Conservation (phyloP, 2,888 invertebrate genomes). For the Conus canariensis region DNA sequence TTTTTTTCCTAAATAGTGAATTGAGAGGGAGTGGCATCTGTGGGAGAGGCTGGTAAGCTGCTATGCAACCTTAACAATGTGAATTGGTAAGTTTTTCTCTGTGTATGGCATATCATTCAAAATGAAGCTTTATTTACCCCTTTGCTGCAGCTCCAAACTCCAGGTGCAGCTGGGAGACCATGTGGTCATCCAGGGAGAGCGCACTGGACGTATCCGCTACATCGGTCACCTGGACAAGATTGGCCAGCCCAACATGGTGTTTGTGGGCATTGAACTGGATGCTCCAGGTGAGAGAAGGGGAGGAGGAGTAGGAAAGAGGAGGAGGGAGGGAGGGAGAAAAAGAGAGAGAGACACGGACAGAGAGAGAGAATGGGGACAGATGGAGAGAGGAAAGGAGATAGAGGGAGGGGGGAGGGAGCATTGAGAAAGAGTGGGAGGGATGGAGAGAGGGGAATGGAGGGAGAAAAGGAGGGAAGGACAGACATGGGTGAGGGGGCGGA, state of each 20-base stretch:
- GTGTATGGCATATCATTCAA: no score
- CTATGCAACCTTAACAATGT: no score
- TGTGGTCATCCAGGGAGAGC: constrained; percentile 69
- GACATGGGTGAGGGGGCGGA: neutral
- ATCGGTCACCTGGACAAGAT: constrained; percentile 74
- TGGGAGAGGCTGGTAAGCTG: no score
- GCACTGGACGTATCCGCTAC: constrained; percentile 72
- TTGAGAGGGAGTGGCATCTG: no score
- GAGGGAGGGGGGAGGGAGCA: neutral
- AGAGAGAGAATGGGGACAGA: neutral
- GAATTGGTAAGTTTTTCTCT: no score
- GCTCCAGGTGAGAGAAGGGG: constrained; percentile 62
- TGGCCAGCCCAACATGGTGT: constrained; percentile 66
- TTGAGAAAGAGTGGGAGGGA: neutral
- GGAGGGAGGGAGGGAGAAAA: neutral
- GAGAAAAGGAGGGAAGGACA: neutral
- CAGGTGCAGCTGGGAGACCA: constrained; percentile 70
- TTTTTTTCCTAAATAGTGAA: no score
- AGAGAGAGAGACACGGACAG: neutral
- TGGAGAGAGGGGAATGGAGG: neutral
- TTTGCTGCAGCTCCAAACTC: constrained; percentile 61
- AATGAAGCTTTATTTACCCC: neutral
- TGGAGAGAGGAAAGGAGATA: neutral
- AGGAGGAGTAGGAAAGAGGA: neutral
- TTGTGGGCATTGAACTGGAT: constrained; percentile 73